phyloP scores from a whole-genome alignment of 2,113 vertebrate genomes.

The Danio rerio region DNA sequence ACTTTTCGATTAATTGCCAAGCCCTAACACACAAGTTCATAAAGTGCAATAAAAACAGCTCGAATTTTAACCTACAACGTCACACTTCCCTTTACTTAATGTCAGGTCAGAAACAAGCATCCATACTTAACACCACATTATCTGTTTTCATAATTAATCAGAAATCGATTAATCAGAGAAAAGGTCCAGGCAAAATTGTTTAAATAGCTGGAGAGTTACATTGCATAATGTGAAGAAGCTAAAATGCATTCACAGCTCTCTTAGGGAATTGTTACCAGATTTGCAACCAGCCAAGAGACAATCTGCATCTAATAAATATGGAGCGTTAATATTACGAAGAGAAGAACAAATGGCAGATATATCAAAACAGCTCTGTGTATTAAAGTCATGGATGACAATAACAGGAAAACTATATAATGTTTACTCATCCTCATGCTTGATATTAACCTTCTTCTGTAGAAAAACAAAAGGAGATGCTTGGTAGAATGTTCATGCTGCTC shows the following conservation, averaged over 20 bases:
- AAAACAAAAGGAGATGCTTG: neutral
- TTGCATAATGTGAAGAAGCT: neutral
- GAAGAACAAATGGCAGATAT: neutral
- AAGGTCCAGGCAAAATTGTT: neutral
- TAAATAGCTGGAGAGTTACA: neutral
- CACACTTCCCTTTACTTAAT: no score
- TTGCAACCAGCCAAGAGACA: conserved; percentile 19
- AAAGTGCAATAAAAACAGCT: no score
- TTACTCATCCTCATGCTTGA: neutral
- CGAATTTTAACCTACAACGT: no score
- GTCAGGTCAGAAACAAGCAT: no score
- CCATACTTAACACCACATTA: no score
- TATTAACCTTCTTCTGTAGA: neutral
- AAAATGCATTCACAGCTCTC: conserved; percentile 5
- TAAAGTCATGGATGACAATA: neutral
- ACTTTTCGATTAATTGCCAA: no score
- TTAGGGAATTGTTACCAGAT: conserved; percentile 16
- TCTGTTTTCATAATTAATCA: neutral
- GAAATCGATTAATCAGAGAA: no score
- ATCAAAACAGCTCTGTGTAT: conserved; percentile 8
- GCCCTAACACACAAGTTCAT: no score
- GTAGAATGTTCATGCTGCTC: neutral
- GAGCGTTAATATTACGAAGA: conserved; percentile 11
- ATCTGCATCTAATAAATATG: conserved; percentile 14
- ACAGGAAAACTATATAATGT: neutral